Base-by-base conservation (phyloP, 2,888 invertebrate genomes). In the Synergus umbraculus region DNA sequence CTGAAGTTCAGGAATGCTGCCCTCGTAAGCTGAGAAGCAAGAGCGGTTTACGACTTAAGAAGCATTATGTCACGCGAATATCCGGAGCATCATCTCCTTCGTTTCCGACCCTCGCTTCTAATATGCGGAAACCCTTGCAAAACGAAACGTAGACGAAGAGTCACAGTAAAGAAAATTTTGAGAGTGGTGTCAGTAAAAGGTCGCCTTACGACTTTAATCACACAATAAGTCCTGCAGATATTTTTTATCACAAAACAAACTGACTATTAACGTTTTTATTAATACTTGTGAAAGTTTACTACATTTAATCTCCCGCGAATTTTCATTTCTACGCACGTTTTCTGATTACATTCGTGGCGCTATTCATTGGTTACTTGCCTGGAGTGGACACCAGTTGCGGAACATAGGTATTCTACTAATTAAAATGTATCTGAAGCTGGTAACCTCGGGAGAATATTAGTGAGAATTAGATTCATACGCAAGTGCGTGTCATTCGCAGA, bases 361-460 rank as follows among this genome's bases (percentile, higher is more conserved):
- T 69, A 69, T 58, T 73, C 82, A 83, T 81, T 82, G 81, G 78
- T 79, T 81, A 83, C 82, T 84, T 83, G 81, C 84, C 54, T 41
- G 73, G 73, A 83, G 84, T 82, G 85, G 85, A 85, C 86, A 82
- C 85, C 86, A 79, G 85, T 87, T 85, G 87, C 85, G 85, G 87
- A 86, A 87, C 89, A 90, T 91, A 90, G 90, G 88, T 87, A 89
- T 89, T 87, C 88, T 83, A 86, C 89, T 91, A 90, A 91, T 91
- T 91, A 90, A 90, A 91, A 90, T 87, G 89, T 89, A 89, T 87
- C 89, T 87, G 88, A 88, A 91, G 89, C 89, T 88, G 87, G 86
- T 88, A 88, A 87, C 82, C 83, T 82, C 82, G 83, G 83, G 83
- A 29, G 46, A 29, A 49, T 69, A 69, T 69, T 69, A 49, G 15